A percentile compares a stretch with the other conserved stretches of the same genome.
phyloP scores from a whole-genome alignment of 2,888 invertebrate genomes.

The Amblyteles armatorius region DNA sequence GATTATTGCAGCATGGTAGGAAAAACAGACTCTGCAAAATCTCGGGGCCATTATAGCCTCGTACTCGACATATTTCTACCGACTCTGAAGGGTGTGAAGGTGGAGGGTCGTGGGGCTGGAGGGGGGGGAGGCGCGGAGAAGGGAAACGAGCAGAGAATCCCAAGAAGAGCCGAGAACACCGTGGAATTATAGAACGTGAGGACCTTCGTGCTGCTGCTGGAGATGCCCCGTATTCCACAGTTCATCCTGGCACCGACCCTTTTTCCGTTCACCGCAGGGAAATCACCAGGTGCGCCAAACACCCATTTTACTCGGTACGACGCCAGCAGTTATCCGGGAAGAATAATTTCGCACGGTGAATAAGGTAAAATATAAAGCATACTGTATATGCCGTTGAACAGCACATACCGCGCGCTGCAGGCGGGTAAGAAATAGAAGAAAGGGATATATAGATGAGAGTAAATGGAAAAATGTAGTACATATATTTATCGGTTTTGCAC shows the following conservation, averaged over 20 bases:
- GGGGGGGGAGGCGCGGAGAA: constrained; percentile 1
- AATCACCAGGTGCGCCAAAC: constrained; percentile 63
- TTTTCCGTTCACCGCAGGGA: constrained; percentile 65
- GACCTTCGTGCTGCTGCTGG: constrained; percentile 6
- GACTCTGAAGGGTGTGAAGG: not conserved
- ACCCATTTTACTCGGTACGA: constrained; percentile 43
- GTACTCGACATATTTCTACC: constrained; percentile 34
- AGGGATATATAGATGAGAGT: not conserved
- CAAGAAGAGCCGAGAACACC: constrained; percentile 19
- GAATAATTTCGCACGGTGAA: constrained; percentile 48
- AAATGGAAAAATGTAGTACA: constrained; percentile 1
- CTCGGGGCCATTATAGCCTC: constrained; percentile 16
- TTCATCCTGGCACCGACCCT: constrained; percentile 49
- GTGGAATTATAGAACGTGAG: constrained; percentile 23
- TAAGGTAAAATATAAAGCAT: constrained; percentile 23
- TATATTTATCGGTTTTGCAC: not conserved
- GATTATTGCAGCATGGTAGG: constrained; percentile 16
- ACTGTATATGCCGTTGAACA: not conserved
- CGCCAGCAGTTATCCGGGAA: constrained; percentile 50
- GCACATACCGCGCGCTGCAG: not conserved
- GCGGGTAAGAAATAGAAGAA: not conserved
- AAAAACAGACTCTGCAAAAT: constrained; percentile 35
- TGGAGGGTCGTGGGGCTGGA: not conserved
- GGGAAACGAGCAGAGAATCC: constrained; percentile 26
- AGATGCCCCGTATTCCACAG: constrained; percentile 42